Evolutionary conservation across 2,797 vertebrate species (phyloP).

Genomic region (Fistularia commersonii): DNA sequence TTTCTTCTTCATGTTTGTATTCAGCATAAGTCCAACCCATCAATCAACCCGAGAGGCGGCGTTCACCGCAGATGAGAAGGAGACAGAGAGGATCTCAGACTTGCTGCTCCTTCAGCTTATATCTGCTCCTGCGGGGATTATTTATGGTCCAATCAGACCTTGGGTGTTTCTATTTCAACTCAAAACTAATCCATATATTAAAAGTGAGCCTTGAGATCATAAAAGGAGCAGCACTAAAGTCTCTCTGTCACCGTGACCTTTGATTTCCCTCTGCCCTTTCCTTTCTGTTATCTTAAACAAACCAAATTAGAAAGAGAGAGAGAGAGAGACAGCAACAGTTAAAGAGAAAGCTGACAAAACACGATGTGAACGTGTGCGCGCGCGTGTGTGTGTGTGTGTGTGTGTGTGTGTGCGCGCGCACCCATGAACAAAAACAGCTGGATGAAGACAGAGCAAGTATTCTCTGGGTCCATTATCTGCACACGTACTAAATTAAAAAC

Average conservation of each 20-base stretch:
- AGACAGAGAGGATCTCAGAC: slow-evolving; percentile 28
- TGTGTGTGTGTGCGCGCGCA: slow-evolving; percentile 9
- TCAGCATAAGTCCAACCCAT: slow-evolving; percentile 25
- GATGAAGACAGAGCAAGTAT: too few relatives aligned
- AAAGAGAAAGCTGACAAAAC: neutral
- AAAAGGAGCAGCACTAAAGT: slow-evolving; percentile 47
- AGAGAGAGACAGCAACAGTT: slow-evolving; percentile 1
- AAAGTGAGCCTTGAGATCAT: slow-evolving; percentile 43
- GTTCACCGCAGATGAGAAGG: slow-evolving; percentile 35
- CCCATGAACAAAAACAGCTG: neutral
- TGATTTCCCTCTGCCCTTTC: slow-evolving; percentile 30
- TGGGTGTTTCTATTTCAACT: slow-evolving; percentile 55
- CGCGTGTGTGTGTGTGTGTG: slow-evolving; percentile 14
- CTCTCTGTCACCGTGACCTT: slow-evolving; percentile 33
- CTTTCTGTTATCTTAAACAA: neutral
- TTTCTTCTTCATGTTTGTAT: slow-evolving; percentile 16
- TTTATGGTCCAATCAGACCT: slow-evolving; percentile 67
- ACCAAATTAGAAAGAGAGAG: neutral
- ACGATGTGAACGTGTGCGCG: slow-evolving; percentile 12
- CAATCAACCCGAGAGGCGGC: slow-evolving; percentile 33
- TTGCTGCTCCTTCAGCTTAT: slow-evolving; percentile 40
- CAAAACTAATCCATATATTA: slow-evolving; percentile 63
- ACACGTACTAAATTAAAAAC: slow-evolving; percentile 10
- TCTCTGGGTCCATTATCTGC: too few relatives aligned
- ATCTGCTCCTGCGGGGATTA: slow-evolving; percentile 56